Percentiles rank a stretch among this genome's conserved stretches.
phyloP scores from a whole-genome alignment of 2,113 vertebrate species.

The Australoheros scitulus region DNA sequence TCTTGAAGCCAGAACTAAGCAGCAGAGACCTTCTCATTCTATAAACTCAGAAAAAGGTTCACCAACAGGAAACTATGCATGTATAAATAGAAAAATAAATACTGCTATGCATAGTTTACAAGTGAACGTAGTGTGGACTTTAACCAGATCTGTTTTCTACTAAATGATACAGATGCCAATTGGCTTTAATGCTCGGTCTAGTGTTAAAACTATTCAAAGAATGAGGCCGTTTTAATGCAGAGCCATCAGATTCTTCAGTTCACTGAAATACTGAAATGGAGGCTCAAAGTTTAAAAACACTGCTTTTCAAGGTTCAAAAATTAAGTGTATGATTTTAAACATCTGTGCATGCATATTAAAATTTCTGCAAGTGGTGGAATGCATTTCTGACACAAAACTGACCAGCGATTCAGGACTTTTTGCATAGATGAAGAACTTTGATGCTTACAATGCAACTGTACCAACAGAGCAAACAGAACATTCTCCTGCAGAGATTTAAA shows the following conservation, averaged over 20 bases:
- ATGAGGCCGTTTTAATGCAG: slow-evolving; percentile 16
- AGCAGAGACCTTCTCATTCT: not conserved
- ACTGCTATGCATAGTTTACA: slow-evolving; percentile 57
- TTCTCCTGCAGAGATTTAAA: not conserved
- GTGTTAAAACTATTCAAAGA: slow-evolving; percentile 41
- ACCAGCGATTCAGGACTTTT: slow-evolving; percentile 6
- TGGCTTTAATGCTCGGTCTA: slow-evolving; percentile 42
- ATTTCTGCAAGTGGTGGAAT: not conserved
- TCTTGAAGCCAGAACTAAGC: not conserved
- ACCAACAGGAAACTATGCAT: slow-evolving; percentile 10
- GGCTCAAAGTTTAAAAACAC: slow-evolving; percentile 56
- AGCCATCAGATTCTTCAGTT: slow-evolving; percentile 50
- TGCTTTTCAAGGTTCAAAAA: slow-evolving; percentile 38
- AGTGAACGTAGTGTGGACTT: slow-evolving; percentile 67
- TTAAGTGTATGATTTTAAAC: not conserved
- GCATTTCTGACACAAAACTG: not conserved
- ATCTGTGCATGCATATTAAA: not conserved
- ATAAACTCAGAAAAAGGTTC: not conserved
- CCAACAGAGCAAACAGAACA: not conserved
- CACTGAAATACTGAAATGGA: slow-evolving; percentile 67
- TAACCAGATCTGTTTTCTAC: slow-evolving; percentile 21
- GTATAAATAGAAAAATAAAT: slow-evolving; percentile 78
- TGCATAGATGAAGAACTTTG: slow-evolving; percentile 41
- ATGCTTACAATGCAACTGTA: slow-evolving; percentile 5
- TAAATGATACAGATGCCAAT: slow-evolving; percentile 3